Evolutionary conservation across 2,113 vertebrate genomes (phyloP), one percentile per base, ranked within the genome.

Genomic region (Aptenodytes patagonicus): DNA sequence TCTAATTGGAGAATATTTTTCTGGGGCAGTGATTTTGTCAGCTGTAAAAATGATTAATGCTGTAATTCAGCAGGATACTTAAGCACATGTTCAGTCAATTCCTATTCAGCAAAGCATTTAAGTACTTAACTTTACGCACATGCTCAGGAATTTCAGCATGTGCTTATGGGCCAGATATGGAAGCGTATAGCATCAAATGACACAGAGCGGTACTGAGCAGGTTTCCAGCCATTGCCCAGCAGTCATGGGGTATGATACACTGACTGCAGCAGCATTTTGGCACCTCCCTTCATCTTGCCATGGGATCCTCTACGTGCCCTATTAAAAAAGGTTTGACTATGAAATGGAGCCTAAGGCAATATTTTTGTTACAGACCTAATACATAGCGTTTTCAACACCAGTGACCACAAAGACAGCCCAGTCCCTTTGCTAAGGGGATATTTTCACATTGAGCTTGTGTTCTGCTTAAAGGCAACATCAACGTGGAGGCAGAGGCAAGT

Each of bases 1-100:
- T 96, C 93, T 97, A 97, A 97, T 97, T 95, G 97, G 91, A 96
- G 95, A 95, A 97, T 97, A 96, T 97, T 97, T 97, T 97, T 97
- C 96, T 93, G 93, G 94, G 94, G 96, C 96, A 95, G 91, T 96
- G 97, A 96, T 97, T 97, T 95, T 97, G 95, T 95, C 91, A 95
- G 97, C 89, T 95, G 94, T 97, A 97, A 97, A 97, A 97, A 95
- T 97, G 97, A 97, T 97, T 97, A 97, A 97, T 95, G 82, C 89
- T 57, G 81, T 77, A 95, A 96, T 96, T 97, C 91, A 93, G 87
- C 78, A 62, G 91, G 97, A 96, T 97, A 94, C 96, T 97, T 97
- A 97, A 95, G 95, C 97, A 97, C 97, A 97, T 97, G 97, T 95
- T 97, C 97, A 96, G 96, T 96, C 95, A 90, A 97, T 97, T 95